phyloP scores from a whole-genome alignment of 2,888 invertebrate genomes.

The Cactoblastis cactorum region DNA sequence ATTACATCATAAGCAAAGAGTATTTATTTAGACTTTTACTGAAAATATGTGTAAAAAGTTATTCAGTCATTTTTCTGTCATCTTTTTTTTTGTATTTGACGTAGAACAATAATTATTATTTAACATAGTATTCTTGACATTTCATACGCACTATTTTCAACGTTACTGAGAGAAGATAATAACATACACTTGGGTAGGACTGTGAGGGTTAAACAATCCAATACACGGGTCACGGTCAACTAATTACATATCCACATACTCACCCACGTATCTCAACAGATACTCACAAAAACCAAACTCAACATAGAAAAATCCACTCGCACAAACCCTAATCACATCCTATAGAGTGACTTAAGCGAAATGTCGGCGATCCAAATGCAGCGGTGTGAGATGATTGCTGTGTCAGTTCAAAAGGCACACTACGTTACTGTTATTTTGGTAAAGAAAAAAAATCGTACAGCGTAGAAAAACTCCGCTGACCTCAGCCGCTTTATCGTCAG shows the following conservation, averaged over 20 bases:
- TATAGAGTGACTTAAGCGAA: conserved; percentile 28
- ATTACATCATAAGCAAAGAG: too few relatives aligned
- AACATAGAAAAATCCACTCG: conserved; percentile 5
- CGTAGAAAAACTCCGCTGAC: conserved; percentile 71
- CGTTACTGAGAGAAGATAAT: too few relatives aligned
- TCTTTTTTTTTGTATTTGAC: too few relatives aligned
- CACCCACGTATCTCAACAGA: background rate
- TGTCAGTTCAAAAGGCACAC: conserved; percentile 73
- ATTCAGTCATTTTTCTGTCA: too few relatives aligned
- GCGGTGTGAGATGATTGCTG: conserved; percentile 55
- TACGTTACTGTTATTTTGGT: conserved; percentile 57
- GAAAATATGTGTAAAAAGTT: too few relatives aligned
- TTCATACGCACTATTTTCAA: too few relatives aligned
- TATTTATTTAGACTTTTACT: too few relatives aligned
- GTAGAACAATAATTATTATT: too few relatives aligned
- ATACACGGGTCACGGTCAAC: conserved; percentile 46
- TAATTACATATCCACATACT: conserved; percentile 27
- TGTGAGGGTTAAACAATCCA: conserved; percentile 41
- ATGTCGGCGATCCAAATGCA: conserved; percentile 26
- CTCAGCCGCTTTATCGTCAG: conserved; percentile 77
- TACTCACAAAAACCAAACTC: background rate
- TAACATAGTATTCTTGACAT: too few relatives aligned
- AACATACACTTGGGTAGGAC: too few relatives aligned
- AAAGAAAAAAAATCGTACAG: conserved; percentile 60
- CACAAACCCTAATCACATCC: conserved; percentile 11